A percentile compares a stretch with the other conserved stretches of the same genome.
These are phyloP conservation scores for Heterotis niloticus DNA, from an alignment of 2,113 vertebrate genomes.

Conservation along the genomic window DNA sequence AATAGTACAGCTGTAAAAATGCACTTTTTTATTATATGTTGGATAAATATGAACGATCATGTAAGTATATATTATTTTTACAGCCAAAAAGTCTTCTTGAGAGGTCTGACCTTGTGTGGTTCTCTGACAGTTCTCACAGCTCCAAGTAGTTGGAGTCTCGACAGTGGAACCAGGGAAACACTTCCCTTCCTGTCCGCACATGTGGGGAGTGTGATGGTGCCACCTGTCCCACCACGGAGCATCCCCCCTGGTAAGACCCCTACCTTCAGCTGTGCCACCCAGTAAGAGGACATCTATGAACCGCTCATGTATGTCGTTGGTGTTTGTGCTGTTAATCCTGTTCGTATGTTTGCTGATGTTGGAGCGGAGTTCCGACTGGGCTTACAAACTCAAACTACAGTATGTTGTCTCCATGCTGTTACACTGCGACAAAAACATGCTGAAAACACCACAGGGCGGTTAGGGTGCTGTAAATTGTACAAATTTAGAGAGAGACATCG, in stretches of 20 bases:
- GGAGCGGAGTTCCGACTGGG: too few species aligned
- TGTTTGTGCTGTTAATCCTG: too few species aligned
- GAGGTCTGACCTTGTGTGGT: not conserved
- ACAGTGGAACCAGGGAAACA: conserved; percentile 85
- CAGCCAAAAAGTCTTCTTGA: not conserved
- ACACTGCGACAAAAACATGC: too few species aligned
- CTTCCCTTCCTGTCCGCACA: conserved; percentile 85
- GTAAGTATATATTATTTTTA: not conserved
- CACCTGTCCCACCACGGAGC: conserved; percentile 84
- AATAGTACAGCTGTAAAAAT: too few species aligned
- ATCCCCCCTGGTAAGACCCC: conserved; percentile 78
- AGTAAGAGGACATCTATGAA: not conserved
- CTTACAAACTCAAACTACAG: too few species aligned
- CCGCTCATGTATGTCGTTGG: not conserved
- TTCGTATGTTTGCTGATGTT: too few species aligned
- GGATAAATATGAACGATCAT: not conserved
- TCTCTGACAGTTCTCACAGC: conserved; percentile 72
- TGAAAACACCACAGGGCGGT: too few species aligned
- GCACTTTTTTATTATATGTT: too few species aligned
- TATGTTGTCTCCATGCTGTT: too few species aligned
- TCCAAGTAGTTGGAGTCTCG: conserved; percentile 94
- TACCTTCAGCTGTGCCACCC: not conserved
- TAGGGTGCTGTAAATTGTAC: too few species aligned
- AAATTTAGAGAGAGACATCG: too few species aligned
- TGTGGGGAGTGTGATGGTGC: conserved; percentile 74